These are phyloP conservation scores for Slavum lentiscoides DNA, from an alignment of 2,888 invertebrate genomes.

Conservation along the genomic window DNA sequence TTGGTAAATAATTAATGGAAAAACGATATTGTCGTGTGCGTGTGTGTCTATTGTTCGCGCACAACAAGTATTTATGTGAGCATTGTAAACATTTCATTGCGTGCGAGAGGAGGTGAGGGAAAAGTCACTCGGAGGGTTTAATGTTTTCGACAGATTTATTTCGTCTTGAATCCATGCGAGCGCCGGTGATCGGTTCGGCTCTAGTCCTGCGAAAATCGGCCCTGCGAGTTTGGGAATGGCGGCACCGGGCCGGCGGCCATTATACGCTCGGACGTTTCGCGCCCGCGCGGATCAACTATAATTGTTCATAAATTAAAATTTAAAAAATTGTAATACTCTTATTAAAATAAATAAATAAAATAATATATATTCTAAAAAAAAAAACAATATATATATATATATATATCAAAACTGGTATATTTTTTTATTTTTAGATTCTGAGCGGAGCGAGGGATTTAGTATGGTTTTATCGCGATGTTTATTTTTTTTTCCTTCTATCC, in stretches of 20 bases:
- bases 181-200: background rate
- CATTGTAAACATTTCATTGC: background rate
- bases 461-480: too few relatives aligned
- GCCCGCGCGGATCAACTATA: too few relatives aligned
- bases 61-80: background rate
- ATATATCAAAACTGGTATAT: too few relatives aligned
- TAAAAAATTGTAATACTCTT: too few relatives aligned
- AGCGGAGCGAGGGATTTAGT: too few relatives aligned
- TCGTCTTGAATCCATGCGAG: conserved; percentile 16
- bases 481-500: too few relatives aligned
- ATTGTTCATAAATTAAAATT: too few relatives aligned
- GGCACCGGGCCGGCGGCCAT: conserved; percentile 37
- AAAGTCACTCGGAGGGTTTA: background rate
- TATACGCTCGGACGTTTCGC: background rate
- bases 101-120: background rate
- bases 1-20: too few relatives aligned
- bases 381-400: too few relatives aligned
- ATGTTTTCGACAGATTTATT: conserved; percentile 45
- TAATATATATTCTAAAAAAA: too few relatives aligned
- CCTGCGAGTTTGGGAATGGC: background rate
- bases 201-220: conserved; percentile 36
- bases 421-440: too few relatives aligned
- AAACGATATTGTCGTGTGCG: background rate
- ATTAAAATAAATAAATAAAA: too few relatives aligned
- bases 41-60: background rate